phyloP scores from a whole-genome alignment of 1,140 invertebrate species.

The Papilio dardanus region DNA sequence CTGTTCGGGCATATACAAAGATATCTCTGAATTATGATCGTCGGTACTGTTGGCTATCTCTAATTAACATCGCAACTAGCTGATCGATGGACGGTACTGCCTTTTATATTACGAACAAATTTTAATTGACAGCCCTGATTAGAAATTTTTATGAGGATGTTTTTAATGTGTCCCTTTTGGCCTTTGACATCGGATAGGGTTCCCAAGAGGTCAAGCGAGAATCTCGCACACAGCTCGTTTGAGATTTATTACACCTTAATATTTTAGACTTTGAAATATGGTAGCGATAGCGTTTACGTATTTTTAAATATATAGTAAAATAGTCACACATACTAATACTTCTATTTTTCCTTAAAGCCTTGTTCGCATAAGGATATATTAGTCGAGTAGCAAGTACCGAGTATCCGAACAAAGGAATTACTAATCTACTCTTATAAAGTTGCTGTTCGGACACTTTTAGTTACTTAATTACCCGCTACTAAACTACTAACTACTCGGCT shows the following conservation, averaged over 20 bases:
- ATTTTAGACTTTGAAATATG: slow-evolving; percentile 18
- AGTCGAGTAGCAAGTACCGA: no score
- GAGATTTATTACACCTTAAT: slow-evolving; percentile 13
- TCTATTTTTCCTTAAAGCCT: no score
- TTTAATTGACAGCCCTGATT: slow-evolving; percentile 54
- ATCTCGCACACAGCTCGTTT: neutral
- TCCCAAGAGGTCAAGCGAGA: slow-evolving; percentile 11
- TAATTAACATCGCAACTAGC: slow-evolving; percentile 58
- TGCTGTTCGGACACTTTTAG: no score
- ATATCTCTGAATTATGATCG: slow-evolving; percentile 48
- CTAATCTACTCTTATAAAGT: no score
- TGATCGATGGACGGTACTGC: slow-evolving; percentile 39
- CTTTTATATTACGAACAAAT: slow-evolving; percentile 42
- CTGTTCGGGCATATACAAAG: slow-evolving; percentile 45
- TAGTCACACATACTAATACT: neutral
- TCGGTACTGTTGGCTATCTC: slow-evolving; percentile 48
- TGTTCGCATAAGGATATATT: no score
- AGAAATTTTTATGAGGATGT: slow-evolving; percentile 40
- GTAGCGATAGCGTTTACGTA: neutral
- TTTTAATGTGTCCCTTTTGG: slow-evolving; percentile 26
- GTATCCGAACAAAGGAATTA: no score
- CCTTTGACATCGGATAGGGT: slow-evolving; percentile 35
- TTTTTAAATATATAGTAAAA: neutral
- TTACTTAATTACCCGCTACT: no score
- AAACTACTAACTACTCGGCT: no score